These are phyloP conservation scores for Mus spicilegus DNA, from an alignment of 2,113 vertebrate species.

Conservation along the genomic window DNA sequence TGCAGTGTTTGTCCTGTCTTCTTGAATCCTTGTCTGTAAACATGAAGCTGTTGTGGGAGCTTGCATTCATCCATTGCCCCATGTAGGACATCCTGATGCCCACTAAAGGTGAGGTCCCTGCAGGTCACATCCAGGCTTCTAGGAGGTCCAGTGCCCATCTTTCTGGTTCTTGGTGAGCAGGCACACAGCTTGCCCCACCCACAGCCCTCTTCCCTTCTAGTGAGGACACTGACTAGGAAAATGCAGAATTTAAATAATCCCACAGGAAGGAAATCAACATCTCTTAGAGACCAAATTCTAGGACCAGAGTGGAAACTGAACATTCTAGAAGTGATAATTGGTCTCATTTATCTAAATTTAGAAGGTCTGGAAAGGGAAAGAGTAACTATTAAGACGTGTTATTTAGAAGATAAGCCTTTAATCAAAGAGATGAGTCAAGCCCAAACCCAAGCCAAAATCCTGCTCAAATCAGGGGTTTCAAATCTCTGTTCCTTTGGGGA, in stretches of 20 bases:
- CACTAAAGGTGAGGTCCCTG: not conserved
- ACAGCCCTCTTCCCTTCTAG: not conserved
- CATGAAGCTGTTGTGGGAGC: not conserved
- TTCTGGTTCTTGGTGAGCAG: not conserved
- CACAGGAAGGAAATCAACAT: constrained; percentile 68
- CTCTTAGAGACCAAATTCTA: constrained; percentile 75
- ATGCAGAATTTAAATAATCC: constrained; percentile 49
- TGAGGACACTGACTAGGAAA: constrained; percentile 20
- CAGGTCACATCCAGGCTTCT: not conserved
- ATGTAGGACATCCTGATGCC: not conserved
- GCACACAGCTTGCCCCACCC: not conserved
- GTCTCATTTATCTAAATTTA: constrained; percentile 82
- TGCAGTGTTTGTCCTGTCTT: not conserved
- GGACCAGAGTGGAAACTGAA: constrained; percentile 74
- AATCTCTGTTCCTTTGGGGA: constrained; percentile 73
- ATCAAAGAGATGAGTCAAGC: constrained; percentile 81
- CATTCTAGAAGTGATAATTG: constrained; percentile 80
- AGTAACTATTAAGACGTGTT: constrained; percentile 79
- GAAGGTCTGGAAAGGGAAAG: constrained; percentile 76
- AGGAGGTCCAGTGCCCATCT: not conserved
- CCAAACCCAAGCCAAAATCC: constrained; percentile 73
- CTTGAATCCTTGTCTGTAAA: constrained; percentile 31
- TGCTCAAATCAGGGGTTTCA: constrained; percentile 72
- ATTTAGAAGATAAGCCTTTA: constrained; percentile 81
- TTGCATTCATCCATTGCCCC: not conserved